A percentile compares a stretch with the other conserved stretches of the same genome.
phyloP scores from a whole-genome alignment of 1,140 invertebrate species.

The Bathynomus jamesi region DNA sequence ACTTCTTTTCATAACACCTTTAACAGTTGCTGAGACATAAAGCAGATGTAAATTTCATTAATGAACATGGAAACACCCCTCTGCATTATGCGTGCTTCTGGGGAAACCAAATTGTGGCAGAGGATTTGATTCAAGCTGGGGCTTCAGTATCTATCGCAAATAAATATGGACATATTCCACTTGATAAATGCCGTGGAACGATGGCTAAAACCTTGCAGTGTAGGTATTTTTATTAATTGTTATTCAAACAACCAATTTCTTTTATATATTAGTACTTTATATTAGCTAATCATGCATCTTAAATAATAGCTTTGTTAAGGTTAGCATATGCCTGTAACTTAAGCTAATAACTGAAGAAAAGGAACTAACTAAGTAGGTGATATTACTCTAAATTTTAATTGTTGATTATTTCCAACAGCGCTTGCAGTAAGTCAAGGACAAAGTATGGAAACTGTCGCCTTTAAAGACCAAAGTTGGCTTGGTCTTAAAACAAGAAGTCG shows the following conservation, averaged over 20 bases:
- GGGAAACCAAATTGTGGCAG: slow-evolving; percentile 85
- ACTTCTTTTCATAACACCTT: too few relatives aligned
- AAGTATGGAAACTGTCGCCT: slow-evolving; percentile 92
- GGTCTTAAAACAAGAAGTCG: slow-evolving; percentile 90
- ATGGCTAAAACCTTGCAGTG: slow-evolving; percentile 65
- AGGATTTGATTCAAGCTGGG: slow-evolving; percentile 85
- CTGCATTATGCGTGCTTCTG: slow-evolving; percentile 99
- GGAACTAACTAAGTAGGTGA: too few relatives aligned
- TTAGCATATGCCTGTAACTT: too few relatives aligned
- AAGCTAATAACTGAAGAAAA: too few relatives aligned
- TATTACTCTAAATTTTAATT: too few relatives aligned
- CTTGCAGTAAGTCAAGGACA: slow-evolving; percentile 82
- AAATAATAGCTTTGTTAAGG: too few relatives aligned
- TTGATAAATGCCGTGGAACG: slow-evolving; percentile 86
- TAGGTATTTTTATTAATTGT: slow-evolving; percentile 39
- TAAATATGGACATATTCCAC: slow-evolving; percentile 81
- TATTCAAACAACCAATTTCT: too few relatives aligned
- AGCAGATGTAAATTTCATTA: slow-evolving; percentile 94
- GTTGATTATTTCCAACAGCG: too few relatives aligned
- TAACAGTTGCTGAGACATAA: slow-evolving; percentile 84
- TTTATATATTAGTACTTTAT: too few relatives aligned
- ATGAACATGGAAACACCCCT: slow-evolving; percentile 99
- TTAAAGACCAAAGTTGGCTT: slow-evolving; percentile 95
- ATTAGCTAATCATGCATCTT: too few relatives aligned
- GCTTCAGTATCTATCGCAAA: slow-evolving; percentile 88